Evolutionary conservation across 2,888 invertebrate species (phyloP), one percentile per base, ranked within the genome.

Genomic region (Netelia fuscicornis): DNA sequence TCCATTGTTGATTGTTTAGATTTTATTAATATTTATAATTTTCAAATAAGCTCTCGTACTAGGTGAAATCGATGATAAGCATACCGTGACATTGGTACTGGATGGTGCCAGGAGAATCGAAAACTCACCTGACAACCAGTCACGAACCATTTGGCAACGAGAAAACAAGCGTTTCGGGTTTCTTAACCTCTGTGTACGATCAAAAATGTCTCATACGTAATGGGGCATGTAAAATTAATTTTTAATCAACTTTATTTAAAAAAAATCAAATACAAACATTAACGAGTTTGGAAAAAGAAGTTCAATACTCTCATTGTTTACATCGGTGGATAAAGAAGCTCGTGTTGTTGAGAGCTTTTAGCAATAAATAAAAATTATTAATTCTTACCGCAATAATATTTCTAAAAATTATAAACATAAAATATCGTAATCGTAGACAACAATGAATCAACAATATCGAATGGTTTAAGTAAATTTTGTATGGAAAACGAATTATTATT

Each of bases 101-200:
- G n/a, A 62, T 30, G 13, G 52, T 78, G 48, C 52, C 23, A 52
- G 54, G 67, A 71, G 67, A 67, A 71, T 37, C 25, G 44, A 17
- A 8, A 37, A 54, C 20, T 20, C 25, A 80, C 84, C 72, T 84
- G 84, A 80, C 80, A 83, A 83, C 83, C 83, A 62, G 83, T 75
- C 20, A 60, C 48, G 58, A 70, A 56, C 52, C 30, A 17, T 56
- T 44, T 83, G 62, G 78, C 67, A 80, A 84, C 83, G 71, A 65
- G 23, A 37, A 81, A 84, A 84, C 77, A 84, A 84, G 44, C 13
- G 52, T 52, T 52, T 44, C 13, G 20, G 10, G 56, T 20, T 6
- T 11, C 48, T 54, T 20, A 60, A 58, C 70, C 13, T 80, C 52
- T 13, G 8, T 48, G 56, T 2, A 44, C 11, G 20, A 6, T 23